A percentile compares a stretch with the other conserved stretches of the same genome.
These are phyloP conservation scores for Gadus macrocephalus DNA, from an alignment of 2,113 vertebrate species.

Conservation along the genomic window DNA sequence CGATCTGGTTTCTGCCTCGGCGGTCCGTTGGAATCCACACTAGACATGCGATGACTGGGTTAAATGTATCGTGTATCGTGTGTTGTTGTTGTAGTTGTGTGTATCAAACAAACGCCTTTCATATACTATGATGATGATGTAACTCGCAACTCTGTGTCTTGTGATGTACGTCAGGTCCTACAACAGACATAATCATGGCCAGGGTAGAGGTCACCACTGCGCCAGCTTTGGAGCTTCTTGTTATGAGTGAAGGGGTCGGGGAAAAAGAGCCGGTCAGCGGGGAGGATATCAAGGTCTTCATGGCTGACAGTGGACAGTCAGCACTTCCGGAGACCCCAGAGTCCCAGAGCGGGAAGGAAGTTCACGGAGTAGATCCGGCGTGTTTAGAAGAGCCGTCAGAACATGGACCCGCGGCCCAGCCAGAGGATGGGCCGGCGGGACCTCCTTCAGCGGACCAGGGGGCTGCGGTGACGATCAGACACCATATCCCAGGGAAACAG, in stretches of 20 bases:
- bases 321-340: not conserved
- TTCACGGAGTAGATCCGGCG: not conserved
- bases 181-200: slow-evolving; percentile 12
- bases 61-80: not conserved
- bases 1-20: slow-evolving; percentile 40
- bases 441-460: not conserved
- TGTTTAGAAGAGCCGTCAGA: not conserved
- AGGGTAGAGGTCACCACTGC: slow-evolving; percentile 38
- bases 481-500: not conserved
- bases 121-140: not conserved
- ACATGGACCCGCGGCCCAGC: not conserved
- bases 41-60: not conserved
- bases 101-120: too few relatives aligned
- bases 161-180: too few relatives aligned
- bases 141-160: not conserved
- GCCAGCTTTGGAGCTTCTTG: slow-evolving; percentile 44
- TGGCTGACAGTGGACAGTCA: not conserved
- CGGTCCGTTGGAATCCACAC: slow-evolving; percentile 8
- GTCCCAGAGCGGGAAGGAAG: not conserved
- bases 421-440: not conserved
- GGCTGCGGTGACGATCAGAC: too few relatives aligned
- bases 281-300: not conserved
- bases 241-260: slow-evolving; percentile 52
- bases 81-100: not conserved
- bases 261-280: not conserved